These are phyloP conservation scores for Tetramorium parvispinum DNA, from an alignment of 1,140 invertebrate genomes.

Conservation along the genomic window DNA sequence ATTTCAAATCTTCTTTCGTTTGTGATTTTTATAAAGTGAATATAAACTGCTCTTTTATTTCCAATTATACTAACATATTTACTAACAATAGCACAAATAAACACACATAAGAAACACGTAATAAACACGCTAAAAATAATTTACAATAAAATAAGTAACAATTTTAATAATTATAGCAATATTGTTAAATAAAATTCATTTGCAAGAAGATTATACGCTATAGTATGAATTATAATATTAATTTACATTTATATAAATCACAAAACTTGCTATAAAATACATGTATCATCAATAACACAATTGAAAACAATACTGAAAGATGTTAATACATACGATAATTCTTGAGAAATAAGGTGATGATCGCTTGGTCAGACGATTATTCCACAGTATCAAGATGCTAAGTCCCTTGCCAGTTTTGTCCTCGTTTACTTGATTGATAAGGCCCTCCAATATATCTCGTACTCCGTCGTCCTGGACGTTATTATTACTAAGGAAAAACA, in stretches of 20 bases:
- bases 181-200: neutral
- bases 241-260: conserved; percentile 12
- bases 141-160: conserved; percentile 19
- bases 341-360: conserved; percentile 88
- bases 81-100: neutral
- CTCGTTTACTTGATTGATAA: conserved; percentile 88
- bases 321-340: conserved; percentile 87
- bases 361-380: conserved; percentile 93
- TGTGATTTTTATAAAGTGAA: neutral
- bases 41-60: neutral
- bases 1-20: neutral
- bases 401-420: conserved; percentile 87
- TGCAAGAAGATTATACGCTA: neutral
- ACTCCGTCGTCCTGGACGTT: conserved; percentile 91
- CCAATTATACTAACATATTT: neutral
- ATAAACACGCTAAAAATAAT: conserved; percentile 16
- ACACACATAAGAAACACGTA: neutral
- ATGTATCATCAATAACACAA: neutral
- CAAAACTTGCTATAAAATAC: neutral
- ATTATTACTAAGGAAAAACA: conserved; percentile 88
- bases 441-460: conserved; percentile 90
- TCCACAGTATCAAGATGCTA: conserved; percentile 93
- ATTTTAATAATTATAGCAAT: conserved; percentile 29
- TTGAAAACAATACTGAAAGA: neutral
- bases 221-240: neutral